Conservation (phyloP, 2,888 invertebrate species). For the Drosophila aldrichi region DNA sequence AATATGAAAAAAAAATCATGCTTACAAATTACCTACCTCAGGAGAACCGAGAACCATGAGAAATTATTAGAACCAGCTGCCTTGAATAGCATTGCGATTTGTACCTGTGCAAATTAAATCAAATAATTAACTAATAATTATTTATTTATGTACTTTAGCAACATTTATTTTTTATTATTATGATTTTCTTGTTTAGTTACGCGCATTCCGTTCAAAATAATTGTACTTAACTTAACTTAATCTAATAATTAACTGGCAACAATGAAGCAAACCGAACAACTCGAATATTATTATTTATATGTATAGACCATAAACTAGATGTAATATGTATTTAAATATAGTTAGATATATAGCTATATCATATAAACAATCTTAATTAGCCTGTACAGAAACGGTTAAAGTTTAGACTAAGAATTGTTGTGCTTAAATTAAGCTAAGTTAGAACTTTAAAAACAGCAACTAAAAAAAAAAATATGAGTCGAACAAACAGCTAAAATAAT, state of each 20-base stretch:
- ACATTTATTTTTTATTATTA: conserved; percentile 14
- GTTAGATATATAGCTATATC: conserved; percentile 7
- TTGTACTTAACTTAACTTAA: conserved; percentile 44
- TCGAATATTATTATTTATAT: conserved; percentile 56
- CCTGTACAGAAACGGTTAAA: conserved; percentile 70
- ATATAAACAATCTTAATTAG: conserved; percentile 29
- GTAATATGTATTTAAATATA: neutral
- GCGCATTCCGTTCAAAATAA: conserved; percentile 77
- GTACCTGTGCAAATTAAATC: conserved; percentile 78
- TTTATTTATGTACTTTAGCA: conserved; percentile 49
- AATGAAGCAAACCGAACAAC: conserved; percentile 51
- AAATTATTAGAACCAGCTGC: conserved; percentile 68
- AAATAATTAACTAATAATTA: conserved; percentile 56
- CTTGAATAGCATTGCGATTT: conserved; percentile 62
- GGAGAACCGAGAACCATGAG: conserved; percentile 32
- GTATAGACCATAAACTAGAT: conserved; percentile 3
- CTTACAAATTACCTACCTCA: conserved; percentile 68
- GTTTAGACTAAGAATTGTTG: conserved; percentile 74
- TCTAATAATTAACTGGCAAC: conserved; percentile 30
- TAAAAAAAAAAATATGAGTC: neutral
- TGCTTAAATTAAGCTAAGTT: conserved; percentile 62
- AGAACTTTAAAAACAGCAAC: conserved; percentile 3
- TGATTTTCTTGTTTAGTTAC: conserved; percentile 6
- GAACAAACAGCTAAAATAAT: conserved; percentile 17
- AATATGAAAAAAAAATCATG: conserved; percentile 31